Evolutionary conservation across 2,888 invertebrate genomes (phyloP).

Genomic region (Phymatocera aterrima): DNA sequence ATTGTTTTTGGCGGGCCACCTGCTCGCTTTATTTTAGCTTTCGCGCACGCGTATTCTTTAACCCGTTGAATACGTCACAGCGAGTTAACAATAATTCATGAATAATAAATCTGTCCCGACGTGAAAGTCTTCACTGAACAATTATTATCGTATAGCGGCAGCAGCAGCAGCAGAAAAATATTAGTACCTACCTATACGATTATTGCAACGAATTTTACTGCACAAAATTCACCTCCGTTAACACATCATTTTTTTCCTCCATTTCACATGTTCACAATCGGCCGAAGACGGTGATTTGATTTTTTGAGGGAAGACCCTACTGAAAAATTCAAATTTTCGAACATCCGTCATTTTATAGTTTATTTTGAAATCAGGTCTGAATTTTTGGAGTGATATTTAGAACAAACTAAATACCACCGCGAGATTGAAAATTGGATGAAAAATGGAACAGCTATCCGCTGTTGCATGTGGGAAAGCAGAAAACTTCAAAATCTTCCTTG

Average conservation of each 20-base stretch:
- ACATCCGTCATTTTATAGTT: too few species aligned
- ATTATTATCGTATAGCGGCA: background rate
- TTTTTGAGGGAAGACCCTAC: too few species aligned
- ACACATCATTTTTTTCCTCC: slow-evolving; percentile 2
- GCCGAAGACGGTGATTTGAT: slow-evolving; percentile 1
- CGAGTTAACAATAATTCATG: slow-evolving; percentile 18
- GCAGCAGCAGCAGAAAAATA: background rate
- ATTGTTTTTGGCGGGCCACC: slow-evolving; percentile 65
- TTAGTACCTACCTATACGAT: background rate
- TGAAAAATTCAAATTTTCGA: too few species aligned
- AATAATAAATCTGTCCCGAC: slow-evolving; percentile 1
- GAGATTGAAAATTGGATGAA: too few species aligned
- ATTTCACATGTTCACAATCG: background rate
- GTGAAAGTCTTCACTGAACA: slow-evolving; percentile 20
- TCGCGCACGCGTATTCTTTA: slow-evolving; percentile 66
- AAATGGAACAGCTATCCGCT: too few species aligned
- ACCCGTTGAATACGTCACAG: slow-evolving; percentile 66
- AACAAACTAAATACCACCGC: too few species aligned
- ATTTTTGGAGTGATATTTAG: too few species aligned
- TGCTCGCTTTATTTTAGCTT: slow-evolving; percentile 66
- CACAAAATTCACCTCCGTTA: background rate
- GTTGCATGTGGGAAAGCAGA: too few species aligned
- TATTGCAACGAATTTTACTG: slow-evolving; percentile 18
- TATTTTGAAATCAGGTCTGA: too few species aligned
- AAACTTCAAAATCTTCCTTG: too few species aligned